Evolutionary conservation across 1,140 invertebrate genomes (phyloP).

Genomic region (Drosophila nasuta): DNA sequence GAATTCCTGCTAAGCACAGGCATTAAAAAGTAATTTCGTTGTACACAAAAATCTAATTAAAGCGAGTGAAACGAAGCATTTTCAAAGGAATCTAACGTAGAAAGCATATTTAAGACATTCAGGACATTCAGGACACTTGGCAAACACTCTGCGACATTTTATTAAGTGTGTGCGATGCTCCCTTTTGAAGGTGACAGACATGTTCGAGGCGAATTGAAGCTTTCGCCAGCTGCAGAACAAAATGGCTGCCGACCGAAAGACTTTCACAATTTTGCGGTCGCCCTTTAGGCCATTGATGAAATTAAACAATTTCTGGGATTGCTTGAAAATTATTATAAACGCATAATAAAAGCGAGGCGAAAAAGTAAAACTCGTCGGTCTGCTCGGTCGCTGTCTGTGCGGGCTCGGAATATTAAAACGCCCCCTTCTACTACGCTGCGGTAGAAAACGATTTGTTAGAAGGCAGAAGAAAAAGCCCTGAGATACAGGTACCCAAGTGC

Average conservation of each 20-base stretch:
- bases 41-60: not conserved
- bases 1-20: too few species aligned
- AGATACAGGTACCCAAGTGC: slow-evolving; percentile 21
- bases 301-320: slow-evolving; percentile 67
- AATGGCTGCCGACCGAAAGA: slow-evolving; percentile 39
- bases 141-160: not conserved
- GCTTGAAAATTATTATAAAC: slow-evolving; percentile 63
- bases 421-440: not conserved
- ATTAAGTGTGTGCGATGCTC: not conserved
- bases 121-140: not conserved
- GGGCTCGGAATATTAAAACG: slow-evolving; percentile 66
- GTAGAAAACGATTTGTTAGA: slow-evolving; percentile 14
- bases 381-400: slow-evolving; percentile 60
- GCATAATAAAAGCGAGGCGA: slow-evolving; percentile 50
- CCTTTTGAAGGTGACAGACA: not conserved
- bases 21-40: not conserved
- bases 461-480: slow-evolving; percentile 2
- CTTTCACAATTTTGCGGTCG: slow-evolving; percentile 35
- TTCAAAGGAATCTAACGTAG: not conserved
- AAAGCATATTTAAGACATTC: not conserved
- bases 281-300: slow-evolving; percentile 48
- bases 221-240: slow-evolving; percentile 31
- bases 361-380: slow-evolving; percentile 29
- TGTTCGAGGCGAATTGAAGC: not conserved
- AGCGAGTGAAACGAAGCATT: not conserved